Evolutionary conservation across 2,888 invertebrate genomes (phyloP).

Genomic region (Tinea trinotella): DNA sequence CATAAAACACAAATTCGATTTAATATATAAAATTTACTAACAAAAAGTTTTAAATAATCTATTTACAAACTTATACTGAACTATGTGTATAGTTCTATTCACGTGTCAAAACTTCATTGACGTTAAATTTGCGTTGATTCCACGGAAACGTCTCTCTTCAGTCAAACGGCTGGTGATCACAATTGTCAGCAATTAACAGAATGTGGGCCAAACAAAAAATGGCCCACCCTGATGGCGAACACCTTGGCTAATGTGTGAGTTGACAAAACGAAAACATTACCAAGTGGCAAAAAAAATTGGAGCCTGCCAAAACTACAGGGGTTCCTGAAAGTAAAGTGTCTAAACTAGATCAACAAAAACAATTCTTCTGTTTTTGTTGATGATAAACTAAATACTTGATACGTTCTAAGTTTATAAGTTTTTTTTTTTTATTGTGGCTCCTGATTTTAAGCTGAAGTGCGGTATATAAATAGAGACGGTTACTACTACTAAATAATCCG

Average conservation of each 20-base stretch:
- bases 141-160: constrained; percentile 63
- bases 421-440: too few relatives aligned
- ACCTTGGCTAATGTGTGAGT: constrained; percentile 67
- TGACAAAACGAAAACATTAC: constrained; percentile 53
- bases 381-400: neutral
- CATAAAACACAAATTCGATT: too few relatives aligned
- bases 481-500: too few relatives aligned
- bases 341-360: constrained; percentile 32
- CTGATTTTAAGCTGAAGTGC: too few relatives aligned
- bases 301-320: constrained; percentile 45
- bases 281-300: constrained; percentile 24
- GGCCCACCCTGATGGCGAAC: constrained; percentile 58
- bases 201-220: constrained; percentile 41
- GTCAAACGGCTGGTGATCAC: constrained; percentile 53
- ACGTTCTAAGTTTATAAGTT: too few relatives aligned
- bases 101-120: neutral
- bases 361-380: neutral
- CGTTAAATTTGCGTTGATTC: neutral
- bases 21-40: too few relatives aligned
- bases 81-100: too few relatives aligned
- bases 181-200: constrained; percentile 68
- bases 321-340: constrained; percentile 41
- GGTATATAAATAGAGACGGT: too few relatives aligned
- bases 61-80: too few relatives aligned
- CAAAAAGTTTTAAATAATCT: too few relatives aligned